A percentile compares a stretch with the other conserved stretches of the same genome.
These are phyloP conservation scores for Diaphora mendica DNA, from an alignment of 2,888 invertebrate genomes.

Conservation along the genomic window DNA sequence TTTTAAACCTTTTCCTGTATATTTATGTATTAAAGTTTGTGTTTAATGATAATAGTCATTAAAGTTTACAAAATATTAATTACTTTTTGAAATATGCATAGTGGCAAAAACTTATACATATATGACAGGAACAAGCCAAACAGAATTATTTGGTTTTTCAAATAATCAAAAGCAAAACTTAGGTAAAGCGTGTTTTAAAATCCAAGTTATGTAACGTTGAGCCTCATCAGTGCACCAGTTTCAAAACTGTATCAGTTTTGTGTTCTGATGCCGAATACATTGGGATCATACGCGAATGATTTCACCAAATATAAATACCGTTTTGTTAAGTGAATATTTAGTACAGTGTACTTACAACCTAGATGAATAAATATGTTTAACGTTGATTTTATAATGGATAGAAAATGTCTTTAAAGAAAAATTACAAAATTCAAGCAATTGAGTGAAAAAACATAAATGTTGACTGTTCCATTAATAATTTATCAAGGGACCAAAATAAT, in stretches of 20 bases:
- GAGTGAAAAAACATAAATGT: not conserved
- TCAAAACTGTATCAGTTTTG: not conserved
- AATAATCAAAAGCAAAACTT: not conserved
- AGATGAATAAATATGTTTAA: not conserved
- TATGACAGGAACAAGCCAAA: too few relatives aligned
- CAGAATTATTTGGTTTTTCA: too few relatives aligned
- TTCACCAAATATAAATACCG: not conserved
- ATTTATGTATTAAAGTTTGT: too few relatives aligned
- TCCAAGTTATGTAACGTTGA: not conserved
- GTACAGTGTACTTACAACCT: not conserved
- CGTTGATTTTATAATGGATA: not conserved
- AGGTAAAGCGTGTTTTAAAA: not conserved
- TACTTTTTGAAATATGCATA: too few relatives aligned
- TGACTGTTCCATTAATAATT: not conserved
- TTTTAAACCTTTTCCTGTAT: too few relatives aligned
- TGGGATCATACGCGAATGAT: not conserved
- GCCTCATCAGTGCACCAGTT: not conserved
- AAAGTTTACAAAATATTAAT: too few relatives aligned
- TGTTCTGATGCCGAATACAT: not conserved
- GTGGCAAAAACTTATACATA: too few relatives aligned
- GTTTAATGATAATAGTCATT: too few relatives aligned
- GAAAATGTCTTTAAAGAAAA: not conserved
- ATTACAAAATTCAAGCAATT: not conserved
- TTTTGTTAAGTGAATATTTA: not conserved
- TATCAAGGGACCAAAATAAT: not conserved